Evolutionary conservation across 1,140 invertebrate genomes (phyloP), one percentile per base, ranked within the genome.

Genomic region (Sminthurinus signatus): DNA sequence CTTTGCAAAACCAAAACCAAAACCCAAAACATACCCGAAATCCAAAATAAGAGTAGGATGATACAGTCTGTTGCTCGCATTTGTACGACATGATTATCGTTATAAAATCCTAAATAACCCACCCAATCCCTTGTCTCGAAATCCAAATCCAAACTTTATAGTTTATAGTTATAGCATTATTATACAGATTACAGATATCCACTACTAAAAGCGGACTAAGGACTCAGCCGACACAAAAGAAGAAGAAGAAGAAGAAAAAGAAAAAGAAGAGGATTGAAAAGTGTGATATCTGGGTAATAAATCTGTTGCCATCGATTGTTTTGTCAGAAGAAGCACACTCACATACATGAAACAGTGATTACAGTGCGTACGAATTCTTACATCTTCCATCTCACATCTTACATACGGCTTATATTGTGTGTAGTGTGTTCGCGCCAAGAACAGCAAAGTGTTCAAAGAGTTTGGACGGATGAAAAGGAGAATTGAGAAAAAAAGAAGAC

Each of bases 281-380:
- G 39, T 62, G 25, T 48, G 55, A 64, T 64, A 64, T 64, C 62
- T 56, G 21, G 29, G 19, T 51, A 39, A 58, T 58, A 64, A 64
- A 64, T 64, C 56, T 39, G 28, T 28, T 28, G 36, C 55, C 62
- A 64, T 64, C 62, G 62, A 64, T 64, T 43, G 43, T n/a, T 42
- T 28, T 46, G 44, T 51, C n/a, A 14, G 4, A 27, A 5, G 2
- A 8, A 28, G 2, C 50, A 51, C 27, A 8, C 21, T 25, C 50
- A 3, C 4, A 27, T 27, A 15, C 5, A 25, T 14, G n/a, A 48
- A 5, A 10, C 19, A 10, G 44, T 48, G 44, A 48, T 48, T 15
- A 10, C 19, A 48, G 8, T 5, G 19, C 5, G 5, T 17, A 39
- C 17, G 8, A 39, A 10, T 17, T 8, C 17, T 10, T 39, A 39